Base-by-base conservation (phyloP, 2,888 invertebrate species). In the Panopea generosa region DNA sequence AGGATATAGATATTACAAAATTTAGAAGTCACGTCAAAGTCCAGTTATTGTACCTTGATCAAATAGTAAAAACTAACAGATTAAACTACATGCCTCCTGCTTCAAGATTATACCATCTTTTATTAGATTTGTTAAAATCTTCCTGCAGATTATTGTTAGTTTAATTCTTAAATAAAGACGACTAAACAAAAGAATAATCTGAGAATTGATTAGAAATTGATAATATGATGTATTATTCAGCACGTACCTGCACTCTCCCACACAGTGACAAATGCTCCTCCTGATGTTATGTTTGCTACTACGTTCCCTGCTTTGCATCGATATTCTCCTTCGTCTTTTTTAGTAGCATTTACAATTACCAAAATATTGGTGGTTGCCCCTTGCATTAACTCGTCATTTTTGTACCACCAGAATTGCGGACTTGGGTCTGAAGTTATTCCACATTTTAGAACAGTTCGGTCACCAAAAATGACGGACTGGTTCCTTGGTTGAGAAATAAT, bases 221-320 rank as follows among this genome's bases (percentile, higher is more conserved):
- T n/a, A n/a, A n/a, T n/a, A n/a, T n/a, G n/a, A n/a, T n/a, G n/a
- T n/a, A n/a, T n/a, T n/a, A n/a, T n/a, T n/a, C n/a, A n/a, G n/a
- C n/a, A 60, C 60, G 27, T 60, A 60, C 60, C 33, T 26, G 27
- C 49, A 9, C 27, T 60, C 9, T 60, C 18, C 45, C 29, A 29
- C 16, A 60, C 60, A 27, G 49, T 47, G 22, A 61, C 22, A 11
- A 14, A 62, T 1, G 43, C 67, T 2, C 62, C 55, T 2, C 50
- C 33, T 2, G 74, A 74, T 18, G 74, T 59, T 20, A 68, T 24
- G 22, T 68, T 68, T 16, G 67, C 71, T 7, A 77, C 71, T 20
- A 57, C 18, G 53, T 77, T 77, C 47, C 63, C 77, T 22, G 68
- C 71, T 1, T 52, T 26, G 60, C 77, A 77, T 16, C 47, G 45